Conservation (phyloP, 2,888 invertebrate species). For the Camptogramma bilineatum region DNA sequence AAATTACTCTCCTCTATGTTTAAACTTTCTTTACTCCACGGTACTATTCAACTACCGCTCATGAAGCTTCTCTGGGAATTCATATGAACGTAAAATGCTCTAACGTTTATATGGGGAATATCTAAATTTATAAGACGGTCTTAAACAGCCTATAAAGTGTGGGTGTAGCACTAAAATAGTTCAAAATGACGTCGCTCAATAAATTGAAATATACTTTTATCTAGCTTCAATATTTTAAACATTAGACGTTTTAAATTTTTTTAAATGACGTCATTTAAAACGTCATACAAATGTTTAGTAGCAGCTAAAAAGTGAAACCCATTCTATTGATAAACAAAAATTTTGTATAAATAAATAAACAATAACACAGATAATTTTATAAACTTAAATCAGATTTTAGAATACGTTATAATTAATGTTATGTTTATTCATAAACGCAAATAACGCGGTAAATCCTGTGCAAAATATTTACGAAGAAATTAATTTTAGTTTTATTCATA, state of each 20-base stretch:
- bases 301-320: too few relatives aligned
- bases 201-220: not conserved
- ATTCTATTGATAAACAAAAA: too few relatives aligned
- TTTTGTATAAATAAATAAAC: too few relatives aligned
- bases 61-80: conserved; percentile 33
- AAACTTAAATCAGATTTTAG: too few relatives aligned
- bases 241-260: not conserved
- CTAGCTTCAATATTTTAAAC: not conserved
- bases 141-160: conserved; percentile 15
- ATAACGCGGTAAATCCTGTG: too few relatives aligned
- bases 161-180: not conserved
- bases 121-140: conserved; percentile 28
- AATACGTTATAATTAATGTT: too few relatives aligned
- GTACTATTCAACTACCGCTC: conserved; percentile 32
- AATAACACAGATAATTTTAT: too few relatives aligned
- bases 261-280: too few relatives aligned
- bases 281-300: too few relatives aligned
- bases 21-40: conserved; percentile 9
- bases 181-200: not conserved
- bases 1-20: not conserved
- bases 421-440: too few relatives aligned
- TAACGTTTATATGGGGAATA: conserved; percentile 29
- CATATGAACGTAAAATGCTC: conserved; percentile 32
- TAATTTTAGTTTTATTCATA: too few relatives aligned
- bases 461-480: too few relatives aligned